These are phyloP conservation scores for Melanerpes aurifrons DNA, from an alignment of 2,113 vertebrate species.

Conservation along the genomic window DNA sequence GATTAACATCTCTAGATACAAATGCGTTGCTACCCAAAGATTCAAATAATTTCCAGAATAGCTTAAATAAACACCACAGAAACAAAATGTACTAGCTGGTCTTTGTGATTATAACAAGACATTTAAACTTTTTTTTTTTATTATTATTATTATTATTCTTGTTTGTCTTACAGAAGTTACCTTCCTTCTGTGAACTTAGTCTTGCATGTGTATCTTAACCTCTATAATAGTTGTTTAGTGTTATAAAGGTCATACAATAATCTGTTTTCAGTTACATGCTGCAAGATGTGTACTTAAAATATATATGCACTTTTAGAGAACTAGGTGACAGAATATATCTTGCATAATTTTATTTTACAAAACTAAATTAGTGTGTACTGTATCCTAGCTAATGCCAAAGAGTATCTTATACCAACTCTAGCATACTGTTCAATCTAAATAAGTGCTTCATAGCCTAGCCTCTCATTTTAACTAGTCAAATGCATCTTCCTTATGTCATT, in stretches of 20 bases:
- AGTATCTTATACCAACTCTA: neutral
- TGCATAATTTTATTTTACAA: neutral
- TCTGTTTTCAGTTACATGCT: neutral
- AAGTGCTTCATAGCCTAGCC: neutral
- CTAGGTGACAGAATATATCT: neutral
- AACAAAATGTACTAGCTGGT: neutral
- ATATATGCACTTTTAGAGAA: neutral
- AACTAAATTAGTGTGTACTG: neutral
- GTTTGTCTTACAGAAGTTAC: neutral
- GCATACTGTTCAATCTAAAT: neutral
- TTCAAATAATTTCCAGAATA: conserved; percentile 17
- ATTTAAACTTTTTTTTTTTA: neutral
- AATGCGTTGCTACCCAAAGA: neutral
- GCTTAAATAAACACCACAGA: neutral
- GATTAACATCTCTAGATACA: neutral
- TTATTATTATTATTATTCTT: neutral
- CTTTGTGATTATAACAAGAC: neutral
- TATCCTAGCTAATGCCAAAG: neutral
- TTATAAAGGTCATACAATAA: conserved; percentile 6
- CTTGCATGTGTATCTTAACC: neutral
- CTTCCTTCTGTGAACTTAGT: neutral
- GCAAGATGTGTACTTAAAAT: neutral
- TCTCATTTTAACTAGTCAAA: conserved; percentile 24
- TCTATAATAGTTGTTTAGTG: neutral
- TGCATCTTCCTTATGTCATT: neutral